These are phyloP conservation scores for Chrysolina oricalcia DNA, from an alignment of 2,888 invertebrate species.

Conservation along the genomic window DNA sequence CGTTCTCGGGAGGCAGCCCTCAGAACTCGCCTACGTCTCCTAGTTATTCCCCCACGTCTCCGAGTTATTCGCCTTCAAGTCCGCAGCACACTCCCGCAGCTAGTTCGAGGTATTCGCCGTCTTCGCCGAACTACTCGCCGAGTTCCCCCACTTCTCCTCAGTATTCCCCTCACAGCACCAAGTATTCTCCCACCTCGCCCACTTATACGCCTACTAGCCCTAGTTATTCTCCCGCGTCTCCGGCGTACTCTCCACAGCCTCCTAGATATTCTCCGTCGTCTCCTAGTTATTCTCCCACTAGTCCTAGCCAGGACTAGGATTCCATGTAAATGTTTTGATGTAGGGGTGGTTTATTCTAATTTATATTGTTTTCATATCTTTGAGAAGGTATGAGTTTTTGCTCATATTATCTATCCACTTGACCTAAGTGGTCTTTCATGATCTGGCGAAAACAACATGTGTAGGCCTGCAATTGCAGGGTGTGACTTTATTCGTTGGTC, in stretches of 20 bases:
- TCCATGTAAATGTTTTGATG: background rate
- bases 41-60: constrained; percentile 88
- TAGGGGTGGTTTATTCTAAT: background rate
- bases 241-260: constrained; percentile 85
- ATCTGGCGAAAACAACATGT: too few relatives aligned
- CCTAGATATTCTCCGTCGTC: constrained; percentile 81
- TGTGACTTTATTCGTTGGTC: too few relatives aligned
- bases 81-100: constrained; percentile 83
- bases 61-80: constrained; percentile 85
- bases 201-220: constrained; percentile 87
- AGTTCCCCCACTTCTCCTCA: constrained; percentile 87
- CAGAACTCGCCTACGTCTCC: constrained; percentile 91
- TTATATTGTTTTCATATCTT: background rate
- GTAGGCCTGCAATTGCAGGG: too few relatives aligned
- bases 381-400: background rate
- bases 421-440: background rate
- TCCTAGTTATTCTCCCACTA: constrained; percentile 76
- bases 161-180: constrained; percentile 86
- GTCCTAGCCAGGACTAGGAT: constrained; percentile 73
- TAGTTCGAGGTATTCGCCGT: constrained; percentile 81
- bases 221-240: constrained; percentile 85
- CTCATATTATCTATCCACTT: background rate
- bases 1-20: constrained; percentile 84
- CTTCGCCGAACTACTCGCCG: constrained; percentile 87
- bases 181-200: constrained; percentile 87